Conservation (phyloP, 2,888 invertebrate species). For the Silvanus unidentatus region DNA sequence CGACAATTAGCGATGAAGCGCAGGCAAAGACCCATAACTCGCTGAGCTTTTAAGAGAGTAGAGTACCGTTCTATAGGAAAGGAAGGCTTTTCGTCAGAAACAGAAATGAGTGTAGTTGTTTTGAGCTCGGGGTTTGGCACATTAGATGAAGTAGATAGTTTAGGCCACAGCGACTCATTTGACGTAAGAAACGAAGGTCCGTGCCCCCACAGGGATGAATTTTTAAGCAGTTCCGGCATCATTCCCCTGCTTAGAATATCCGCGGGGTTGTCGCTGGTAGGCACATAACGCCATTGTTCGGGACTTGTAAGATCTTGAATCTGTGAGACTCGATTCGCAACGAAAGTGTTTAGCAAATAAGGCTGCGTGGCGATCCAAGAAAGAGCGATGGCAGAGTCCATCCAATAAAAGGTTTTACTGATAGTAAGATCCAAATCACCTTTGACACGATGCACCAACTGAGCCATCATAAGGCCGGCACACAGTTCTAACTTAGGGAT, state of each 20-base stretch:
- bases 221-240: background rate
- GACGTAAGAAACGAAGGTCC: slow-evolving; percentile 8
- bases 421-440: slow-evolving; percentile 5
- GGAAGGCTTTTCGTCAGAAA: background rate
- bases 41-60: background rate
- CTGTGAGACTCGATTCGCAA: slow-evolving; percentile 5
- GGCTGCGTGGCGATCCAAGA: slow-evolving; percentile 4
- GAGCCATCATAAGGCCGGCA: slow-evolving; percentile 8
- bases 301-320: slow-evolving; percentile 1
- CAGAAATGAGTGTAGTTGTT: background rate
- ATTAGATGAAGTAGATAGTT: background rate
- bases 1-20: slow-evolving; percentile 4
- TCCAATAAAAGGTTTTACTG: slow-evolving; percentile 14
- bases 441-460: slow-evolving; percentile 11
- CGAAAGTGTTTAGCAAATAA: slow-evolving; percentile 7
- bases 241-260: slow-evolving; percentile 5
- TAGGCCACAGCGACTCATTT: background rate
- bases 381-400: slow-evolving; percentile 17
- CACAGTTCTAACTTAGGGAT: slow-evolving; percentile 18
- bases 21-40: background rate
- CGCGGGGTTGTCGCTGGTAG: slow-evolving; percentile 3
- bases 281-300: slow-evolving; percentile 2
- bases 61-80: slow-evolving; percentile 4
- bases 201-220: slow-evolving; percentile 10
- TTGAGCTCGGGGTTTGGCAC: too few species aligned